These are phyloP conservation scores for Kryptolebias ocellatus DNA, from an alignment of 2,797 vertebrate species.

Conservation along the genomic window DNA sequence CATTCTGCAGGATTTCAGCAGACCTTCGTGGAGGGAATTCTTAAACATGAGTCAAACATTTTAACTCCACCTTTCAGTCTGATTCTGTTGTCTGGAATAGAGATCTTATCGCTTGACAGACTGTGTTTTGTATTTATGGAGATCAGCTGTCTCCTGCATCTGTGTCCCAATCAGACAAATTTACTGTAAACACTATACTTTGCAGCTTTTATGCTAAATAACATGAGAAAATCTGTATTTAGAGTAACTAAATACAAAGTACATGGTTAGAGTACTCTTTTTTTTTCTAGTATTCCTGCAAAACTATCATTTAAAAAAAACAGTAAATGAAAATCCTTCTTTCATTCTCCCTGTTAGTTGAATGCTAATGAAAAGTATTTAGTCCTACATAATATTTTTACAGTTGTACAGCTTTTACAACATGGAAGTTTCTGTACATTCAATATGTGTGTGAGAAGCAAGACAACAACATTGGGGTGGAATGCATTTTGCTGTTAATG, in stretches of 20 bases:
- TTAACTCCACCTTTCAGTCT: constrained; percentile 26
- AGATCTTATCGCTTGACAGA: constrained; percentile 24
- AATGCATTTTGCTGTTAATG: too few relatives aligned
- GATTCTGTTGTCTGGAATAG: constrained; percentile 40
- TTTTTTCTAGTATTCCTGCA: too few relatives aligned
- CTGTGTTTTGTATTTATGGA: constrained; percentile 7
- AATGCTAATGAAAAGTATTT: too few relatives aligned
- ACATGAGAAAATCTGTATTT: not conserved
- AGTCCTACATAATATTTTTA: too few relatives aligned
- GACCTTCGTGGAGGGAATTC: constrained; percentile 62
- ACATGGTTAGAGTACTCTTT: not conserved
- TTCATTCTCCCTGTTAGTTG: too few relatives aligned
- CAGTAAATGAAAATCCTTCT: too few relatives aligned
- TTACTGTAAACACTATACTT: not conserved
- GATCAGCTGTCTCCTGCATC: constrained; percentile 4
- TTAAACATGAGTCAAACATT: constrained; percentile 35
- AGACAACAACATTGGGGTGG: too few relatives aligned
- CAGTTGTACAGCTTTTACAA: too few relatives aligned
- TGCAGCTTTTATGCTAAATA: not conserved
- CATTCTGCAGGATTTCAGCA: constrained; percentile 57
- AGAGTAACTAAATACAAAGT: not conserved
- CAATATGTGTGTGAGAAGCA: too few relatives aligned
- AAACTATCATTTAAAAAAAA: too few relatives aligned
- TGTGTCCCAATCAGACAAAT: constrained; percentile 8
- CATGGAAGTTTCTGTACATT: too few relatives aligned